These are phyloP conservation scores for Gonatopus flavifemur DNA, from an alignment of 1,140 invertebrate genomes.

Conservation along the genomic window DNA sequence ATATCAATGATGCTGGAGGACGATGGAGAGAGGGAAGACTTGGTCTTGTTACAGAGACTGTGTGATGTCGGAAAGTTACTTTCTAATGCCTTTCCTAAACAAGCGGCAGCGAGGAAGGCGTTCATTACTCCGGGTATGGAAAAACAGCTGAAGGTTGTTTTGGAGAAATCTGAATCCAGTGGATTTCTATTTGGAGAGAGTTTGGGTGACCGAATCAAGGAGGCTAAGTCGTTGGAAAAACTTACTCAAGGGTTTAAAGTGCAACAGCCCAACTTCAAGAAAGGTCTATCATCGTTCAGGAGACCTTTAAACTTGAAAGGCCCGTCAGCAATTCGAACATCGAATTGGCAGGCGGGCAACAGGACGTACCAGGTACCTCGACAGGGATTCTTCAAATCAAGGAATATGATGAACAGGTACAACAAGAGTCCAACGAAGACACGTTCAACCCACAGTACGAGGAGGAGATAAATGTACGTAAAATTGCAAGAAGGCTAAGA, in stretches of 20 bases:
- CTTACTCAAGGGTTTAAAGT: background rate
- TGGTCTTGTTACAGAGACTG: background rate
- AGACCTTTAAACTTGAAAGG: background rate
- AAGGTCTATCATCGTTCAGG: background rate
- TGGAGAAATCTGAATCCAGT: background rate
- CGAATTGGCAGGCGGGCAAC: no score
- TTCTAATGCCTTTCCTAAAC: background rate
- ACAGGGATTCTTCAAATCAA: no score
- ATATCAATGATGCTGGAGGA: background rate
- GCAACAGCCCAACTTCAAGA: background rate
- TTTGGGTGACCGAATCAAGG: background rate
- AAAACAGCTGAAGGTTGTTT: background rate
- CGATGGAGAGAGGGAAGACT: background rate
- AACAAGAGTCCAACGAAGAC: no score
- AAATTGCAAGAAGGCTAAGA: no score
- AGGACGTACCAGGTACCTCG: no score
- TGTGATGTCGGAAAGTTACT: background rate
- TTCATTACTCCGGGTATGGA: conserved; percentile 2
- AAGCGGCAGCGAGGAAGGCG: conserved; percentile 3
- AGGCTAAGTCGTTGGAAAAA: background rate
- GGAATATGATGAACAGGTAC: no score
- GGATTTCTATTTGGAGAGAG: background rate
- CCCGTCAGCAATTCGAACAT: background rate
- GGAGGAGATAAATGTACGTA: no score
- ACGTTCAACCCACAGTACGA: no score